A percentile compares a stretch with the other conserved stretches of the same genome.
Conservation (phyloP, 37 sponge, comb jelly and placozoan species). For the Cladorhizidae sp. region DNA sequence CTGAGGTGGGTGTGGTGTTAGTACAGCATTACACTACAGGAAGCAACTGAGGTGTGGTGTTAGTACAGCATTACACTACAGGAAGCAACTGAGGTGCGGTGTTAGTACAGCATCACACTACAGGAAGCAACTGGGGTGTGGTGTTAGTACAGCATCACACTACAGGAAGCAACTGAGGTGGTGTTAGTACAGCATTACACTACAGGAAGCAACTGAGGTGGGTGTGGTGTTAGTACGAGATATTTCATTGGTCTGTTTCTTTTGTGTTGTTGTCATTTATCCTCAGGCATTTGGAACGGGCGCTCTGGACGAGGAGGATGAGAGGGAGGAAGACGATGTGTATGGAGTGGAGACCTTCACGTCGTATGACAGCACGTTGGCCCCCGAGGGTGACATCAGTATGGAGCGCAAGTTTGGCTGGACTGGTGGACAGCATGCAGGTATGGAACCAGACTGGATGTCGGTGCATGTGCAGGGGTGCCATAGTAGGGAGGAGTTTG, state of each 20-base stretch:
- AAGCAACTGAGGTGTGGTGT: too few relatives aligned
- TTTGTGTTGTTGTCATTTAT: not conserved
- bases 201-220: not conserved
- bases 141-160: too few relatives aligned
- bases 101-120: too few relatives aligned
- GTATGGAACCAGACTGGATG: conserved; percentile 5
- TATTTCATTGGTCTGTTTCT: too few relatives aligned
- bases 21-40: too few relatives aligned
- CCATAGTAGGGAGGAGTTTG: too few relatives aligned
- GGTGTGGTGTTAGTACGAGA: not conserved
- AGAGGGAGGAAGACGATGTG: conserved; percentile 81
- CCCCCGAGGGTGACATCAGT: conserved; percentile 46
- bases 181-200: too few relatives aligned
- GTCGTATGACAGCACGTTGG: conserved; percentile 53
- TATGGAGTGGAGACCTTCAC: conserved; percentile 71
- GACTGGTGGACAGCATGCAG: conserved; percentile 70
- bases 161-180: too few relatives aligned
- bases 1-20: too few relatives aligned
- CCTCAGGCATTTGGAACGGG: conserved; percentile 93
- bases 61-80: too few relatives aligned
- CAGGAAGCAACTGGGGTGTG: too few relatives aligned
- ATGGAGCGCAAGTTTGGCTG: conserved; percentile 68
- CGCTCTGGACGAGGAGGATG: conserved; percentile 92
- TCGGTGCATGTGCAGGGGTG: not conserved
- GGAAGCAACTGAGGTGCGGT: too few relatives aligned